A percentile compares a stretch with the other conserved stretches of the same genome.
Conservation (phyloP, 2,797 vertebrate genomes). For the Fistularia commersonii region DNA sequence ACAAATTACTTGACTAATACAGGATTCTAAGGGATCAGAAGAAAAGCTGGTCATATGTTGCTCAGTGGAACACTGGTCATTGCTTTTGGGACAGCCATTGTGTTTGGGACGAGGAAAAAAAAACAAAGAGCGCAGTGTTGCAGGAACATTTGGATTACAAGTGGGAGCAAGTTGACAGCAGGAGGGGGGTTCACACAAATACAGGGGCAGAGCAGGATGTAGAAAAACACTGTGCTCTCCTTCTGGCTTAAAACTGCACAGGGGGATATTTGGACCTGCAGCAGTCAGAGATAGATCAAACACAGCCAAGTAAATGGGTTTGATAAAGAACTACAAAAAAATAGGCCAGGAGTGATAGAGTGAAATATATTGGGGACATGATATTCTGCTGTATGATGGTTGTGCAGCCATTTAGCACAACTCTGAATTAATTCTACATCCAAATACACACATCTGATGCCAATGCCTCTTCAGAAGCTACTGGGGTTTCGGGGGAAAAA, state of each 20-base stretch:
- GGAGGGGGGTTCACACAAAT: no score
- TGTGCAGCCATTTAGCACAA: no score
- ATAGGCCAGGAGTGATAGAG: not conserved
- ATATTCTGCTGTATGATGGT: no score
- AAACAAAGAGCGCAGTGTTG: conserved; percentile 30
- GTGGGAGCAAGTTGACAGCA: not conserved
- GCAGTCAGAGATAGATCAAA: conserved; percentile 7
- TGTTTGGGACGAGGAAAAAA: conserved; percentile 13
- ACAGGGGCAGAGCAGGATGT: no score
- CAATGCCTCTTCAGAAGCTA: no score
- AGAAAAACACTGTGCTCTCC: not conserved
- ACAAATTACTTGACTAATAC: conserved; percentile 17
- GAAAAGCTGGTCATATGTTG: conserved; percentile 18
- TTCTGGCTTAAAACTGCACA: not conserved
- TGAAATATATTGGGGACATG: no score
- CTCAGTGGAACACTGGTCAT: conserved; percentile 21
- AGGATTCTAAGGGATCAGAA: conserved; percentile 20
- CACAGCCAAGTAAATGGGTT: not conserved
- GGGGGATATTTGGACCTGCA: not conserved
- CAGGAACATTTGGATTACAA: conserved; percentile 6
- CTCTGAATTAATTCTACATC: no score
- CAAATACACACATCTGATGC: no score
- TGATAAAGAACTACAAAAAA: conserved; percentile 16
- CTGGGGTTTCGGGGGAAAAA: no score
- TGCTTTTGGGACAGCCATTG: not conserved